Percentiles rank a stretch among this genome's conserved stretches.
Evolutionary conservation across 2,797 vertebrate species (phyloP).

Genomic region (Peromyscus aztecus): DNA sequence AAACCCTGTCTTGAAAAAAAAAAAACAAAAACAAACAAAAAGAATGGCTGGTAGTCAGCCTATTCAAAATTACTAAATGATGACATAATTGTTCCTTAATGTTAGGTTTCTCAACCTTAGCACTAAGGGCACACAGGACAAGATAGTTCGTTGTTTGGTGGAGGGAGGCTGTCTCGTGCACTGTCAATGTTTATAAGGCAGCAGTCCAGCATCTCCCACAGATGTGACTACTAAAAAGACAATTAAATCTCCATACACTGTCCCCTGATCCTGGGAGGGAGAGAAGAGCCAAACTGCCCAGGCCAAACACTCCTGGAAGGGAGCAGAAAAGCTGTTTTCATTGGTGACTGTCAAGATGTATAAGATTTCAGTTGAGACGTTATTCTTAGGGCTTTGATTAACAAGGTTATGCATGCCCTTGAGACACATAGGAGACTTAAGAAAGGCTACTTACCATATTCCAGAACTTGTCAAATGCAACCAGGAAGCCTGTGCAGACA

Average conservation of each 20-base stretch:
- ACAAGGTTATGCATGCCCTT: background rate
- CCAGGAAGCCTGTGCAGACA: slow-evolving; percentile 96
- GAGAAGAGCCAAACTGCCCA: background rate
- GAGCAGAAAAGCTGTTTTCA: background rate
- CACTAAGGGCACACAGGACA: background rate
- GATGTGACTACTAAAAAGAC: background rate
- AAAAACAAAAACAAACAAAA: background rate
- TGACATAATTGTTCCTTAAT: background rate
- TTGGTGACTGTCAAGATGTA: background rate
- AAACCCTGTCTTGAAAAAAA: background rate
- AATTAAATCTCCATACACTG: background rate
- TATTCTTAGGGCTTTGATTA: slow-evolving; percentile 42
- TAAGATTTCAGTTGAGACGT: slow-evolving; percentile 38
- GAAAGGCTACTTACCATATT: slow-evolving; percentile 93
- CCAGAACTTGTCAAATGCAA: slow-evolving; percentile 99
- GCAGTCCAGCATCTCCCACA: background rate
- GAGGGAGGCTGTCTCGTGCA: background rate
- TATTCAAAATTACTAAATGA: slow-evolving; percentile 21
- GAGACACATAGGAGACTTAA: background rate
- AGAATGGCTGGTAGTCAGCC: slow-evolving; percentile 11
- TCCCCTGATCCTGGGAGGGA: background rate
- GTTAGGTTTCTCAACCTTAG: background rate
- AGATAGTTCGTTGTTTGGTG: background rate
- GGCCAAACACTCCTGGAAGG: background rate
- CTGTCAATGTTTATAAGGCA: background rate